A percentile compares a stretch with the other conserved stretches of the same genome.
Conservation (phyloP, 2,888 invertebrate genomes). For the Eutolmus rufibarbis region DNA sequence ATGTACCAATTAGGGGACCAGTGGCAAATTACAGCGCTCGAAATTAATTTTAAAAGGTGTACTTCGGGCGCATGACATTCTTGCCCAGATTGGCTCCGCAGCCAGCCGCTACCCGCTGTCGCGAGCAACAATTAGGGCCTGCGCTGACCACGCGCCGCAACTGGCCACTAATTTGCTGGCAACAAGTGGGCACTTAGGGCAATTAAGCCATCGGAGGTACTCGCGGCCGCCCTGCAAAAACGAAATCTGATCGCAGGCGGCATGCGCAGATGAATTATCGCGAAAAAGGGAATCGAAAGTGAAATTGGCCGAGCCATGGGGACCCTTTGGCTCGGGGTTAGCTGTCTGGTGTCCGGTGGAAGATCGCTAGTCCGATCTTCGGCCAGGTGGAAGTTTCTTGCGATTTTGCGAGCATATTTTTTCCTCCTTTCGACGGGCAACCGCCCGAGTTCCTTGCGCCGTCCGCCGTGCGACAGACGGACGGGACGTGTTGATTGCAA, state of each 20-base stretch:
- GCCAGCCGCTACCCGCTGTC: background rate
- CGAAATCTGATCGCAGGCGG: slow-evolving; percentile 9
- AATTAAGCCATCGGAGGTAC: slow-evolving; percentile 9
- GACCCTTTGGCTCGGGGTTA: background rate
- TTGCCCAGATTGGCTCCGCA: background rate
- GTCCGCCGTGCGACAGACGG: background rate
- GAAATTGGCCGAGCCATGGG: background rate
- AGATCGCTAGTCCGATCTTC: background rate
- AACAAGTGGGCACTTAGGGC: slow-evolving; percentile 10
- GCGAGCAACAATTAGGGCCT: slow-evolving; percentile 1
- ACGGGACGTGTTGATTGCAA: slow-evolving; percentile 9
- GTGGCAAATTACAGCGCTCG: background rate
- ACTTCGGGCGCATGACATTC: background rate
- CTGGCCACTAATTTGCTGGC: slow-evolving; percentile 18
- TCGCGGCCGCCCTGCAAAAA: background rate
- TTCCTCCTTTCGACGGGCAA: background rate
- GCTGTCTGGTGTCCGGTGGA: background rate
- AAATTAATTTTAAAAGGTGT: slow-evolving; percentile 18
- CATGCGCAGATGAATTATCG: slow-evolving; percentile 10
- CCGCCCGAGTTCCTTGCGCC: background rate
- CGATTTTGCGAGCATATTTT: background rate
- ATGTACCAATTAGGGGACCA: slow-evolving; percentile 8
- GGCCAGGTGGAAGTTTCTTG: slow-evolving; percentile 10
- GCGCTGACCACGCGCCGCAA: slow-evolving; percentile 13
- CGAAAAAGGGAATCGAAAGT: slow-evolving; percentile 21